Evolutionary conservation across 2,797 vertebrate genomes (phyloP), one percentile per base, ranked within the genome.

Genomic region (Gambusia yucatana): DNA sequence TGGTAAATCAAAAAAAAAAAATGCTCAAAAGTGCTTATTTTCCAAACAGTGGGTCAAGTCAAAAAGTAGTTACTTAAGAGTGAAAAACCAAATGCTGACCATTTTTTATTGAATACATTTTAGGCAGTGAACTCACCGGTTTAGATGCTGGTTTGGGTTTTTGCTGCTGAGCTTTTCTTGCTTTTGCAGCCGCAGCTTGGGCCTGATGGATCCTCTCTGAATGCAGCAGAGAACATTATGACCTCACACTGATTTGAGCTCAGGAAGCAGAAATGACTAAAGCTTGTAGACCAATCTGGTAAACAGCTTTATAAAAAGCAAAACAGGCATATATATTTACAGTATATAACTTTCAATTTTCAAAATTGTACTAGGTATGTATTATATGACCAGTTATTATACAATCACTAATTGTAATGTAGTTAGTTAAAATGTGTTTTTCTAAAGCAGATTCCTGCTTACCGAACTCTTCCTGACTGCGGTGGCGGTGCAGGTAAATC

Each of bases 391-490:
- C 14, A 46, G 13, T 46, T 13, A 46, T 46, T 46, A 46, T 14
- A 4, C 13, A 46, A 46, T 46, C 44, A 46, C 44, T 46, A 46
- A 3, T 46, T 14, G 4, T 46, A 46, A 46, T 4, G 13, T 46
- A 46, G 13, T 46, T 46, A 46, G 13, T 28, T 46, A 33, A n/a
- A 41, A 25, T 72, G 6, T 13, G 17, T 59, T 55, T 65, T 44
- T 33, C 43, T 43, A 5, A 52, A 59, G 4, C 36, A 72, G 43
- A 76, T 25, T 47, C 17, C 17, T 72, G 2, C 89, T 93, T 91
- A 99, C 98, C 98, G 79, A 99, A 99, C 92, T 99, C 98, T 55
- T 99, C 98, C 87, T 99, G 98, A 0, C 96, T 98, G 79, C 98
- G 97, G 88, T 96, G 95, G 25, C 98, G 96, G 84, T 99, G 98